These are phyloP conservation scores for Tolmerus cingulatus DNA, from an alignment of 2,888 invertebrate species.

Conservation along the genomic window DNA sequence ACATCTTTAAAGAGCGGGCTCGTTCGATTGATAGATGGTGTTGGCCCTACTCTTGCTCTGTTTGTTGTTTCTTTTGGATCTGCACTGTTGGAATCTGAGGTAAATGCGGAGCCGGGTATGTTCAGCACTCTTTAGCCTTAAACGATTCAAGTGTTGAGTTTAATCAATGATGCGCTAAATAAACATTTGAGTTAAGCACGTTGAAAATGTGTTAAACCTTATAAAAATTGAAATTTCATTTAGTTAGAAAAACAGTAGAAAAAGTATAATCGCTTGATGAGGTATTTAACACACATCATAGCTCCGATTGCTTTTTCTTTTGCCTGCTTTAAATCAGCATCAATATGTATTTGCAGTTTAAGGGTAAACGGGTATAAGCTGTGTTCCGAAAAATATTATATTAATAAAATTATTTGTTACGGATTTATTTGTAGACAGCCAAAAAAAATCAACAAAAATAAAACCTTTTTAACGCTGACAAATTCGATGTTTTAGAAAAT, in stretches of 20 bases:
- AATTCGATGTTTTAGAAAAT: too few relatives aligned
- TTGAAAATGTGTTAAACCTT: constrained; percentile 46
- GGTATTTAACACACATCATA: not conserved
- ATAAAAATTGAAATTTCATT: constrained; percentile 47
- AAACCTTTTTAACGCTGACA: too few relatives aligned
- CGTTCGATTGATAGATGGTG: constrained; percentile 24
- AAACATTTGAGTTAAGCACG: constrained; percentile 46
- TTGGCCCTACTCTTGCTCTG: constrained; percentile 35
- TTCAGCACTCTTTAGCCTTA: constrained; percentile 10
- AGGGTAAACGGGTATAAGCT: too few relatives aligned
- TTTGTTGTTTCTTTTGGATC: constrained; percentile 33
- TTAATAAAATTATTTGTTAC: not conserved
- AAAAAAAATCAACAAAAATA: too few relatives aligned
- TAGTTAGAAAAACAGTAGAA: not conserved
- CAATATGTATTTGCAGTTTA: not conserved
- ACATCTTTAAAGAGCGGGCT: constrained; percentile 45
- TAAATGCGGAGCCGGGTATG: not conserved
- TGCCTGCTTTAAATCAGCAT: not conserved
- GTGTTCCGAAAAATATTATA: not conserved
- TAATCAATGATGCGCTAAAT: constrained; percentile 42
- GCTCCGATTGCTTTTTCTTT: not conserved
- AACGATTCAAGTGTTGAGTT: constrained; percentile 34
- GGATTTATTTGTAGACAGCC: too few relatives aligned
- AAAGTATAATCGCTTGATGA: not conserved
- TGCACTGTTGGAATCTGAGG: not conserved